phyloP scores from a whole-genome alignment of 1,140 invertebrate species.

The Lordiphosa stackelbergi region DNA sequence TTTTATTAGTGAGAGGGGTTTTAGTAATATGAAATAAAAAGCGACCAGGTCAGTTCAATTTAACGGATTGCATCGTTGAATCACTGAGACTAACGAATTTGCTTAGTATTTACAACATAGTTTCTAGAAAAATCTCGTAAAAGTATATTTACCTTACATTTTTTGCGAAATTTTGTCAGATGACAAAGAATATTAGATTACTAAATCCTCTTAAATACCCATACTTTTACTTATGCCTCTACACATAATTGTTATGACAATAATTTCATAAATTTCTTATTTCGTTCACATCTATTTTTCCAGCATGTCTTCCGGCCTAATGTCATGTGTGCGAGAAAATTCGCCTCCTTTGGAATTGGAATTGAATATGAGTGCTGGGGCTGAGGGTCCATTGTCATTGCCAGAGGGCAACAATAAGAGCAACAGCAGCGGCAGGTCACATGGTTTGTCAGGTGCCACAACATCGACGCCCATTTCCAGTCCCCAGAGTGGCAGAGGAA shows the following conservation, averaged over 20 bases:
- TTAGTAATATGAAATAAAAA: too few relatives aligned
- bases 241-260: conserved; percentile 20
- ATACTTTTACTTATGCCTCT: conserved; percentile 9
- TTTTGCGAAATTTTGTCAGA: too few relatives aligned
- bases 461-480: conserved; percentile 60
- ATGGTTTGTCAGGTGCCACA: conserved; percentile 33
- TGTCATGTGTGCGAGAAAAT: conserved; percentile 80
- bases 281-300: conserved; percentile 20
- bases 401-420: conserved; percentile 29
- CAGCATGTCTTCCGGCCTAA: conserved; percentile 77
- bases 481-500: conserved; percentile 30
- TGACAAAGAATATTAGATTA: too few relatives aligned
- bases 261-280: conserved; percentile 16
- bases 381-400: conserved; percentile 62
- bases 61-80: too few relatives aligned
- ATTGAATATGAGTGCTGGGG: conserved; percentile 43
- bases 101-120: too few relatives aligned
- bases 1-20: too few relatives aligned
- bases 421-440: conserved; percentile 26
- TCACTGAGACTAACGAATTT: too few relatives aligned
- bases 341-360: conserved; percentile 77
- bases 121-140: too few relatives aligned
- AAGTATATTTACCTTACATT: too few relatives aligned
- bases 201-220: neutral
- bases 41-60: too few relatives aligned